Base-by-base conservation (phyloP, 2,888 invertebrate genomes). In the Zonitis immaculata region DNA sequence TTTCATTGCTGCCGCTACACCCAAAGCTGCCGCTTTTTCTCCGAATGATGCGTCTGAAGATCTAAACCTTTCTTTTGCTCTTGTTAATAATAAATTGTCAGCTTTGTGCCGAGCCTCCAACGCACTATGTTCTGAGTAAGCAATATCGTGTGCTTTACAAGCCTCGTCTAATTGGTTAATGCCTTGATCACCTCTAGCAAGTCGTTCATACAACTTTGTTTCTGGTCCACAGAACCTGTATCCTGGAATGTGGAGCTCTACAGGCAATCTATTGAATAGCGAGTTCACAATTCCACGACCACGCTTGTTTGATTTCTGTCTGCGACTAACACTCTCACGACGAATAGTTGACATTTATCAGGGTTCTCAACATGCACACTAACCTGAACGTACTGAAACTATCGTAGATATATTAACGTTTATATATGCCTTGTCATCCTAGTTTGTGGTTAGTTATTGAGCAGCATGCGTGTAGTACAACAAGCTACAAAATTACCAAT, bases 61-160 rank as follows among this genome's bases (percentile, higher is more conserved):
- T 20, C 55, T 54, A 18, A 69, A 60, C 26, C 69, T 56, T 44
- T 66, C 14, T 64, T 52, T 60, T 11, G 70, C 73, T 64, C 60
- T 65, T 26, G 69, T 59, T 6, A 60, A 57, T n/a, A 75, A 59
- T 26, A 64, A 43, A 52, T 62, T 54, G 63, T 76, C 74, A 3
- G 73, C 74, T 46, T 56, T 57, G 52, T 73, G 66, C 46, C 72
- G 59, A 42, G 61, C 54, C 18, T 35, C 18, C 42, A 68, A 47
- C 52, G 59, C 49, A 18, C 42, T 54, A 18, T 44, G 14, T 39
- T 57, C 44, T 6, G 52, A 51, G 52, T 73, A 72, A 1, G 67
- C 65, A 30, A 72, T 71, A 59, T 73, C 71, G 58, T 72, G 72
- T 20, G 65, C 49, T 51, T 65, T 68, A 57, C 70, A 71, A 12